phyloP scores from a whole-genome alignment of 2,797 vertebrate genomes.

The Echeneis naucrates region DNA sequence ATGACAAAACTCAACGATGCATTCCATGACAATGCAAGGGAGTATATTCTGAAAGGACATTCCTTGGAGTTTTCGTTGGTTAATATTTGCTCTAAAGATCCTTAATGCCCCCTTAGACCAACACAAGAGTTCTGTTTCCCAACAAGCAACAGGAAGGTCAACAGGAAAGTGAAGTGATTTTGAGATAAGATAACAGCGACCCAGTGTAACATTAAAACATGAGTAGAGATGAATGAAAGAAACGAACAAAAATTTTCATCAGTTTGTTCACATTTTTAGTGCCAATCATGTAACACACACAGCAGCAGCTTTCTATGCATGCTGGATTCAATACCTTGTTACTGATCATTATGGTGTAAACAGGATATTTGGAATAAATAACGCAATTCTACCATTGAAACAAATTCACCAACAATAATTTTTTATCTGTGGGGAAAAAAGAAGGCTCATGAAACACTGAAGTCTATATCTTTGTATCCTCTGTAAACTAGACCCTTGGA shows the following conservation, averaged over 20 bases:
- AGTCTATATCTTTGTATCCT: no score
- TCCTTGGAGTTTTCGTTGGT: slow-evolving; percentile 34
- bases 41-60: slow-evolving; percentile 45
- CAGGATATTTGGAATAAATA: neutral
- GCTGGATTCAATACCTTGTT: neutral
- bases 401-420: no score
- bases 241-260: neutral
- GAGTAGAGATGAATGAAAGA: neutral
- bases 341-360: neutral
- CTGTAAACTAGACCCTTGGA: no score
- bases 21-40: slow-evolving; percentile 40
- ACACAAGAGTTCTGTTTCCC: neutral
- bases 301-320: neutral
- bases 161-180: slow-evolving; percentile 24
- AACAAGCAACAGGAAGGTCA: slow-evolving; percentile 37
- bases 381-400: no score
- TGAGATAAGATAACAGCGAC: slow-evolving; percentile 1
- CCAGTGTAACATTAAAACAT: neutral
- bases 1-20: slow-evolving; percentile 36
- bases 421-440: no score
- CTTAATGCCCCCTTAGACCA: slow-evolving; percentile 30
- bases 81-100: slow-evolving; percentile 63
- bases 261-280: neutral
- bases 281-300: neutral
- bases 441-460: no score